Evolutionary conservation across 2,113 vertebrate species (phyloP), one percentile per base, ranked within the genome.

Genomic region (Channa argus): DNA sequence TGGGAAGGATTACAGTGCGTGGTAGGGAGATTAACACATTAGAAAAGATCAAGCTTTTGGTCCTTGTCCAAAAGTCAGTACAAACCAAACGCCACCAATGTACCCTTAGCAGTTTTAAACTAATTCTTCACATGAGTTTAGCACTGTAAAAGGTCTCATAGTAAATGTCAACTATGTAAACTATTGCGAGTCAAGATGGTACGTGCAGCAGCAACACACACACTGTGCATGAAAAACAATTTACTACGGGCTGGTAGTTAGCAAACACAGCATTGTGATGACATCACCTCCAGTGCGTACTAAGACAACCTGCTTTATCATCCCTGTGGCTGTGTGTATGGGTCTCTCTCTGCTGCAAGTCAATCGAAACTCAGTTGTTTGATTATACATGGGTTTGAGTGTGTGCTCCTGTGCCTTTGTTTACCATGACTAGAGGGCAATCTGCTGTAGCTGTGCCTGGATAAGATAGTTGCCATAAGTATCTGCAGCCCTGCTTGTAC

Each of bases 281-380:
- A 88, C 79, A 86, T 89, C 86, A 91, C 39, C 63, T 67, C 55
- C 34, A 53, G 72, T 78, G 51, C 74, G n/a, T 55, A 66, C 56
- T 46, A 44, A 67, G 38, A 83, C 59, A 69, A 77, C 69, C 63
- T 62, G 77, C 83, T 62, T 77, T 63, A 79, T 70, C 72, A 68
- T 66, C 54, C 51, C n/a, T 33, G 8, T 11, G 34, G 45, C 70
- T 45, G 4, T 45, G 9, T 13, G 44, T 15, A 15, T 13, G 38
- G 0, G 12, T 41, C 24, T 10, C 44, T n/a, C 33, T 49, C 56
- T 54, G 41, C 54, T 71, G 3, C 64, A 77, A 87, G 78, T 82
- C 71, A 80, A 83, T 84, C 36, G 55, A 88, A 91, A 86, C 90
- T 66, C 54, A 50, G 47, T 69, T 83, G 73, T 81, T 80, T 88